Base-by-base conservation (phyloP, 1,140 invertebrate species). In the Drosophila miranda region DNA sequence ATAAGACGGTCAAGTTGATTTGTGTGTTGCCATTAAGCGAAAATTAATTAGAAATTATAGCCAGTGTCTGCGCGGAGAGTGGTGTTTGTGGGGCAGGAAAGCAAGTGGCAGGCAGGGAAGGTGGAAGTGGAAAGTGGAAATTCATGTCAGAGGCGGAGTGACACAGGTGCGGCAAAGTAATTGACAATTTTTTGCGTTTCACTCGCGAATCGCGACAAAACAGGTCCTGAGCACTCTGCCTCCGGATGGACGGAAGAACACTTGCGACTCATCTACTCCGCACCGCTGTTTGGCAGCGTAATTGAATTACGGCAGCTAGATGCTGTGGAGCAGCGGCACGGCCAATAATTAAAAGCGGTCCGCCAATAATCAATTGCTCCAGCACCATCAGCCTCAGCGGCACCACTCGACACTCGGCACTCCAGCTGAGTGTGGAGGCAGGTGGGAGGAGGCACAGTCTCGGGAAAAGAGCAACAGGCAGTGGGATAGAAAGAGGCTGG, bases 311-410 rank as follows among this genome's bases (percentile, higher is more conserved):
- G 55, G 54, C 49, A 50, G 58, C 46, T 56, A 43, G 53, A 13
- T 56, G 71, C 51, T 61, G 51, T 30, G 51, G 1, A 2, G 30
- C 30, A 19, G n/a, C 64, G 38, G 28, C 45, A 41, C 16, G 28
- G 60, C 21, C 62, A 61, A 87, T 86, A 86, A 86, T 86, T 86
- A 87, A 86, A 86, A 86, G 77, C 78, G 76, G 56, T 77, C 55
- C 53, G 69, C 81, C 77, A 81, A 82, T 78, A 86, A 86, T 78
- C 81, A 86, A 86, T 86, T 68, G 81, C 55, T 60, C 52, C 30
- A 11, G 30, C 30, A 26, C 7, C 28, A 7, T 6, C 28, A 28
- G 6, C 23, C 4, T 5, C 30, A 9, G 30, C 28, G 7, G 9
- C 30, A 11, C 28, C 28, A 30, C 23, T 26, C 23, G 30, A 11